These are phyloP conservation scores for Ostrea edulis DNA, from an alignment of 1,140 invertebrate species.

Conservation along the genomic window DNA sequence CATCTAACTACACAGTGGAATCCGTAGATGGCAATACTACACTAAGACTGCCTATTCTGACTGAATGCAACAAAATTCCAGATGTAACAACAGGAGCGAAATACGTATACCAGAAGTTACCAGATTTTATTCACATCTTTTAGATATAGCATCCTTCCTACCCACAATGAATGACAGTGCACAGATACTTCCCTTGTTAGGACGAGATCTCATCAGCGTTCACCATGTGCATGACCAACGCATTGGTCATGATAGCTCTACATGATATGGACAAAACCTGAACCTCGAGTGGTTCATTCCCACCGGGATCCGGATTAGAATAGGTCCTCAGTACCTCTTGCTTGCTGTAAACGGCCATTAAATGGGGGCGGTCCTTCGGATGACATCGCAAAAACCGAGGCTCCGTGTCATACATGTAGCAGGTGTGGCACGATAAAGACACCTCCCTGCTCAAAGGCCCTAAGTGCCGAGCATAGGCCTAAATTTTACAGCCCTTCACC, in stretches of 20 bases:
- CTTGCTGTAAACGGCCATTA: no score
- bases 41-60: not conserved
- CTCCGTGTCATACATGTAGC: no score
- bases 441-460: no score
- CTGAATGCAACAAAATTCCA: constrained; percentile 40
- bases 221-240: constrained; percentile 45
- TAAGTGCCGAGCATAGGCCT: no score
- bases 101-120: constrained; percentile 37
- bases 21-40: constrained; percentile 20
- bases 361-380: no score
- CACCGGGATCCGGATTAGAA: no score
- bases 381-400: no score
- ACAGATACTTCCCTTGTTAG: not conserved
- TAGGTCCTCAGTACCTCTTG: no score
- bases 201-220: constrained; percentile 9
- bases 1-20: not conserved
- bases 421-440: no score
- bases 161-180: not conserved
- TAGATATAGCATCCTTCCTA: not conserved
- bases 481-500: no score
- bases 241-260: not conserved
- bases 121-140: constrained; percentile 4
- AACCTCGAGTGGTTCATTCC: constrained; percentile 4
- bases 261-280: constrained; percentile 17
- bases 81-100: not conserved